These are phyloP conservation scores for Meriones unguiculatus DNA, from an alignment of 2,113 vertebrate species.

Conservation along the genomic window DNA sequence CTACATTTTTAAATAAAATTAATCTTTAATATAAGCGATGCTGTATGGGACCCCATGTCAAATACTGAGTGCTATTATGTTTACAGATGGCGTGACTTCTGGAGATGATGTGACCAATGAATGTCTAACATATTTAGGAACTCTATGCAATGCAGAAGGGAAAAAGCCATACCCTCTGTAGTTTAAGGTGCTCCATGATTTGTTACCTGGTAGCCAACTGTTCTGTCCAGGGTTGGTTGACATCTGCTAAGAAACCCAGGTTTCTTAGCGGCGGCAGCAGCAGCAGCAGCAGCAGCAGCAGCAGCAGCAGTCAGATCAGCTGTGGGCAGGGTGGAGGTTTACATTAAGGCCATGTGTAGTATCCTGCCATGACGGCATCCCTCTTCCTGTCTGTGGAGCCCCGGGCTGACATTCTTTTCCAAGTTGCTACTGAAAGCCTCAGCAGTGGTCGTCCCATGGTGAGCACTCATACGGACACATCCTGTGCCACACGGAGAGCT, in stretches of 20 bases:
- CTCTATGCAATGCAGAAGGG: neutral
- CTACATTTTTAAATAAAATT: neutral
- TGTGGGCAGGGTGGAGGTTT: neutral
- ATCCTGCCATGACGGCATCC: neutral
- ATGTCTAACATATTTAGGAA: neutral
- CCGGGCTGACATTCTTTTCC: neutral
- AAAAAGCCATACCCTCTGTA: neutral
- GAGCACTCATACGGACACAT: no score
- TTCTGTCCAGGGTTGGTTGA: neutral
- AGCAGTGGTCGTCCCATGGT: neutral
- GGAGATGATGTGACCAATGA: neutral
- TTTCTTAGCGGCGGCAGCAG: no score
- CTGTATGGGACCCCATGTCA: neutral
- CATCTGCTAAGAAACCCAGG: neutral
- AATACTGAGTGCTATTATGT: neutral
- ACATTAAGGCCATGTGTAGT: no score
- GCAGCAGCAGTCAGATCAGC: no score
- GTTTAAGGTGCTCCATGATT: neutral
- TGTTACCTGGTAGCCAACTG: neutral
- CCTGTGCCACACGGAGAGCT: neutral
- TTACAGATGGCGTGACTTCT: neutral
- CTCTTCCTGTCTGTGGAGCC: neutral
- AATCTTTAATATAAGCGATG: neutral
- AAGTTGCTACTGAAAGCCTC: neutral
- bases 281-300: no score